Percentiles rank a stretch among this genome's conserved stretches.
Conservation (phyloP, 2,797 vertebrate species). For the Thunnus albacares region DNA sequence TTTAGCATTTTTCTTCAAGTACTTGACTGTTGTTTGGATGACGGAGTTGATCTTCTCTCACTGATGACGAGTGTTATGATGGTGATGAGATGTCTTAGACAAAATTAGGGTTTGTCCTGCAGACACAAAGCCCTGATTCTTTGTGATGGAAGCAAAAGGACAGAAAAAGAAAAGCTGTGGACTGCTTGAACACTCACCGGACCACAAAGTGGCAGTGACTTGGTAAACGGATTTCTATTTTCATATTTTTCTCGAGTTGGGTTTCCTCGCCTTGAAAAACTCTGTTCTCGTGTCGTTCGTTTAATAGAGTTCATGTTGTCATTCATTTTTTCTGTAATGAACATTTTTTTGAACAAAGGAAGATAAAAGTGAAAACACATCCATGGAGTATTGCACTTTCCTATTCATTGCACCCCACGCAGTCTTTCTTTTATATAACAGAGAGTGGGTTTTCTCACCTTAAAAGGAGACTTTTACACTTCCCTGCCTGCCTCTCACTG, state of each 20-base stretch:
- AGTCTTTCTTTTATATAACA: conserved; percentile 81
- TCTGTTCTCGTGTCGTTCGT: conserved; percentile 25
- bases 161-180: conserved; percentile 61
- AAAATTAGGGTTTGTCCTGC: conserved; percentile 58
- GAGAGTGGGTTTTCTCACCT: conserved; percentile 87
- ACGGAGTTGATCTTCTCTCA: conserved; percentile 42
- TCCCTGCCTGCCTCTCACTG: conserved; percentile 76
- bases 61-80: conserved; percentile 43
- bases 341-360: conserved; percentile 49
- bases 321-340: conserved; percentile 39
- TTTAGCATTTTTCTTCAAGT: conserved; percentile 44
- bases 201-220: conserved; percentile 65
- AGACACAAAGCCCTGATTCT: conserved; percentile 59
- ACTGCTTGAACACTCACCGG: conserved; percentile 56
- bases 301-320: conserved; percentile 25
- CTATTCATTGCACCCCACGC: conserved; percentile 71
- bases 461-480: conserved; percentile 88
- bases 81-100: conserved; percentile 51
- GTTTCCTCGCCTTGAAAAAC: conserved; percentile 27
- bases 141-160: conserved; percentile 75
- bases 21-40: conserved; percentile 32
- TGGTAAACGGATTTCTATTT: conserved; percentile 61
- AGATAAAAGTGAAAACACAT: conserved; percentile 62
- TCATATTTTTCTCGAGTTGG: conserved; percentile 33
- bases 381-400: conserved; percentile 63